phyloP scores from a whole-genome alignment of 2,113 vertebrate genomes.

The Numida meleagris region DNA sequence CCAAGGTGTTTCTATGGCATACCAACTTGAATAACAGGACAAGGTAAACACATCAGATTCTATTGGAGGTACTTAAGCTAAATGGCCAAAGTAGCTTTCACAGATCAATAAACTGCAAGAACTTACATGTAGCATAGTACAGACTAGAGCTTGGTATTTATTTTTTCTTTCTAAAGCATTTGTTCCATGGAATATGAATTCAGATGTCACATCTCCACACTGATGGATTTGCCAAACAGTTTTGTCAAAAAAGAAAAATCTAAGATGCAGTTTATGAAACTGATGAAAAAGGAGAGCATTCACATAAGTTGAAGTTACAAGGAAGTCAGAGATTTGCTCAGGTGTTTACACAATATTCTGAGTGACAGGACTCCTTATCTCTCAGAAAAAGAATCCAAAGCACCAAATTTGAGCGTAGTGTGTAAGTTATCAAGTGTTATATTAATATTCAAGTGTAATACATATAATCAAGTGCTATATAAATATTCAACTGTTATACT shows the following conservation, averaged over 20 bases:
- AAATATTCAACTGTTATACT: not conserved
- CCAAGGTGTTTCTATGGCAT: not conserved
- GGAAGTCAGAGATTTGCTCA: not conserved
- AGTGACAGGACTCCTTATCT: not conserved
- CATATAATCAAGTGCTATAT: not conserved
- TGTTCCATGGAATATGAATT: not conserved
- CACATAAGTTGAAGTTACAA: accelerated
- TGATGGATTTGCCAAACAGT: not conserved
- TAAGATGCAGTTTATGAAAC: not conserved
- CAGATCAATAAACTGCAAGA: constrained; percentile 3
- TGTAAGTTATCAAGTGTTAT: not conserved
- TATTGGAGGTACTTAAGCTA: not conserved
- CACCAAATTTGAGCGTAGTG: not conserved
- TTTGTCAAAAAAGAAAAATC: not conserved
- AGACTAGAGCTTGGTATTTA: not conserved
- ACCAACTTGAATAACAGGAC: not conserved
- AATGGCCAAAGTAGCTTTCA: not conserved
- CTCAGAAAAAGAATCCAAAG: not conserved
- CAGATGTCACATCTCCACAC: not conserved
- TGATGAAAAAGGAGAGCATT: not conserved
- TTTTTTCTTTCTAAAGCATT: not conserved
- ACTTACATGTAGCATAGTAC: not conserved
- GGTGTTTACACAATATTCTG: not conserved
- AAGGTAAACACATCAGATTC: not conserved
- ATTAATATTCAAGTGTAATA: not conserved